Evolutionary conservation across 2,797 vertebrate genomes (phyloP).

Genomic region (Sternarchorhynchus goeldii): DNA sequence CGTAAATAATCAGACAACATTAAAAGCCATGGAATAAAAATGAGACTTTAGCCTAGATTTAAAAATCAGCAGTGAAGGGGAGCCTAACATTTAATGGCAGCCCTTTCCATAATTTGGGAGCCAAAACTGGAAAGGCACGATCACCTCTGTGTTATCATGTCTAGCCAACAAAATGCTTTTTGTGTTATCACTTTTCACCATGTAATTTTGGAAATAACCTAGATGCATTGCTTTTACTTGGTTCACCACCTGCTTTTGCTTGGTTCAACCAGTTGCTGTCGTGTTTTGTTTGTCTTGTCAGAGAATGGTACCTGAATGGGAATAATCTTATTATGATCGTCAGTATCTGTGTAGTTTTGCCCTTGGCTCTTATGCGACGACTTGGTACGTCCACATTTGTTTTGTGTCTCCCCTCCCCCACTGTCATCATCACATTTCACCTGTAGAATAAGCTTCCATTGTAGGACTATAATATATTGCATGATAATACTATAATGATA

Average conservation of each 20-base stretch:
- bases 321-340: slow-evolving; percentile 86
- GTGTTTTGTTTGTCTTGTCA: slow-evolving; percentile 55
- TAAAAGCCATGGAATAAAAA: too few species aligned
- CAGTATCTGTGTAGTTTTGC: slow-evolving; percentile 83
- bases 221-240: not conserved
- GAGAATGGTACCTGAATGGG: slow-evolving; percentile 88
- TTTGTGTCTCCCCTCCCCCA: not conserved
- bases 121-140: too few species aligned
- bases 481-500: too few species aligned
- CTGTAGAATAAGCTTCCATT: not conserved
- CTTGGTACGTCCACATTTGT: slow-evolving; percentile 78
- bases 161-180: too few species aligned
- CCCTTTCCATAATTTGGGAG: too few species aligned
- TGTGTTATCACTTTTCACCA: too few species aligned
- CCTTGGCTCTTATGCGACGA: slow-evolving; percentile 89
- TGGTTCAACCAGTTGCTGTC: slow-evolving; percentile 1
- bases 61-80: too few species aligned
- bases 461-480: not conserved
- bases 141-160: too few species aligned
- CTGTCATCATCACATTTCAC: slow-evolving; percentile 15
- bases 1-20: too few species aligned
- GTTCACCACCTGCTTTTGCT: not conserved
- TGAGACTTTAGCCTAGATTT: too few species aligned
- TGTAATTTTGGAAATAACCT: not conserved
- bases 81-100: too few species aligned